These are phyloP conservation scores for Pedionomus torquatus DNA, from an alignment of 2,113 vertebrate genomes.

Conservation along the genomic window DNA sequence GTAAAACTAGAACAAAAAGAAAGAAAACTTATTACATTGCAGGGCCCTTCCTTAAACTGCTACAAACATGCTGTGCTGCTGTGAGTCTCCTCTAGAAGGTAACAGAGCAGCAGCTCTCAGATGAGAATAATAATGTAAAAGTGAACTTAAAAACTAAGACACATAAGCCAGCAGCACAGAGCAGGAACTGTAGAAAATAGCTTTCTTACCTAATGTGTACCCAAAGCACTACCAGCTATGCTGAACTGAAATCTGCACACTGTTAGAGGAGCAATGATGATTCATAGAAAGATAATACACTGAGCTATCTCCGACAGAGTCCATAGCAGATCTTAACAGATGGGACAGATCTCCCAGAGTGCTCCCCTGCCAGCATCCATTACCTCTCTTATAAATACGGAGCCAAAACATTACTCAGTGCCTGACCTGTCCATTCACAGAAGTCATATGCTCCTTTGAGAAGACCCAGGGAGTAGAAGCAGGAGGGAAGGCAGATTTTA, in stretches of 20 bases:
- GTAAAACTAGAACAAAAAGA: not conserved
- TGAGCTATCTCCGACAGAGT: not conserved
- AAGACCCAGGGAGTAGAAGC: slow-evolving; percentile 49
- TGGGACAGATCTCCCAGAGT: slow-evolving; percentile 35
- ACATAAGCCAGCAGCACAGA: not conserved
- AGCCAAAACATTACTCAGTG: slow-evolving; percentile 67
- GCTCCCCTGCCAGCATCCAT: slow-evolving; percentile 56
- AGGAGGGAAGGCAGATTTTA: slow-evolving; percentile 57
- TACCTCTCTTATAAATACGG: slow-evolving; percentile 16
- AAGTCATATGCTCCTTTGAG: slow-evolving; percentile 67
- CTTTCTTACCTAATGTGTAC: slow-evolving; percentile 29
- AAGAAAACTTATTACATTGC: not conserved
- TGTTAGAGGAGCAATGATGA: slow-evolving; percentile 34
- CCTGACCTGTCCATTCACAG: slow-evolving; percentile 65
- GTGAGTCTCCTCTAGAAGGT: not conserved
- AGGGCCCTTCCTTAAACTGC: not conserved
- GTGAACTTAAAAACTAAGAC: not conserved
- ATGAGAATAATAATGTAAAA: not conserved
- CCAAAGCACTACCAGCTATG: not conserved
- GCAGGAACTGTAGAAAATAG: slow-evolving; percentile 33
- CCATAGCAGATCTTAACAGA: slow-evolving; percentile 38
- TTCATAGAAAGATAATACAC: slow-evolving; percentile 59
- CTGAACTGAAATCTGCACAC: slow-evolving; percentile 5
- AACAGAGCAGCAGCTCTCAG: not conserved
- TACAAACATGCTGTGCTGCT: not conserved